Evolutionary conservation across 2,113 vertebrate genomes (phyloP), one percentile per base, ranked within the genome.

Genomic region (Toxostoma redivivum): DNA sequence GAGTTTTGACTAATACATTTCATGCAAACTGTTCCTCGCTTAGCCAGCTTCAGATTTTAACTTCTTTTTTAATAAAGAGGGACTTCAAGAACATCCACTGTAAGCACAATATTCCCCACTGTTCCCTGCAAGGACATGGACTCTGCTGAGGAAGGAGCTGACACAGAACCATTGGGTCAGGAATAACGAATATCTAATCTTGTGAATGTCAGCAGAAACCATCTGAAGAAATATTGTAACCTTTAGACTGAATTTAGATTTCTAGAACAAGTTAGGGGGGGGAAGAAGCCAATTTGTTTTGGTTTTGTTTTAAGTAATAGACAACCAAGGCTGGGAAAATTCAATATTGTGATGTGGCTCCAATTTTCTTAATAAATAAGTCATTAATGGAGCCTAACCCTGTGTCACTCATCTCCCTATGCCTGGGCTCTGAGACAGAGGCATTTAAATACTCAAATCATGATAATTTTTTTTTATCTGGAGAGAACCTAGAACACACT

Each of bases 231-330:
- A 54, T 47, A 54, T 31, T 4, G 2, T 8, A 31, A 40, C 27
- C 14, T 61, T 61, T 35, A 35, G 30, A 25, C 1, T 22, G 47
- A 60, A 76, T 47, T 76, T 40, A 23, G 17, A 47, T 47, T 40
- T 82, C 40, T 40, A 31, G 25, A 67, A 53, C 5, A 47, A 53
- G 53, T 60, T 21, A 1, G 14, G 5, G 7, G 5, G 6, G 5
- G 1, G 0, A 8, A 14, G 73, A 57, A 13, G 3, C 3, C 20
- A 5, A 6, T 25, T 35, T 50, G 1, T 47, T 62, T 25, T 35
- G 4, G 17, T 9, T 50, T 76, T 76, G 16, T 27, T 86, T 73
- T 60, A 38, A 61, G 65, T 31, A 64, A 66, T 7, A 30, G 48
- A 38, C 11, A 35, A 12, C 15, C 30, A 73, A 65, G 18, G 47